phyloP scores from a whole-genome alignment of 2,888 invertebrate genomes.

The Mimas tiliae region DNA sequence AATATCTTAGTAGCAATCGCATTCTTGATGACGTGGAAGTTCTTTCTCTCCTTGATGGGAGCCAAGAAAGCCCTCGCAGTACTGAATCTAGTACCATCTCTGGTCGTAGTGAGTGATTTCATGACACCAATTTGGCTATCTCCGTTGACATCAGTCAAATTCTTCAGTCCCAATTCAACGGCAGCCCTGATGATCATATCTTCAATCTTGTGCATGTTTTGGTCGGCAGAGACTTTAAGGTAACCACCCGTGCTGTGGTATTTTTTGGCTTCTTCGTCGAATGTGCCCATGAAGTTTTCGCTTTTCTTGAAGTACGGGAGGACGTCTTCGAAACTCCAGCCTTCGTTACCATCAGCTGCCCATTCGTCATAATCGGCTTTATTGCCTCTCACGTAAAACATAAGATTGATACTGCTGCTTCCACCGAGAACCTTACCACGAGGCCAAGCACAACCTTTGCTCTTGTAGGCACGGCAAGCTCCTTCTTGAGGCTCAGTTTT shows the following conservation, averaged over 20 bases:
- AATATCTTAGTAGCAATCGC: slow-evolving; percentile 81
- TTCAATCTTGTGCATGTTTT: slow-evolving; percentile 48
- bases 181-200: slow-evolving; percentile 63
- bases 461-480: slow-evolving; percentile 68
- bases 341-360: slow-evolving; percentile 86
- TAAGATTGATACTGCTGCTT: slow-evolving; percentile 86
- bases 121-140: slow-evolving; percentile 77
- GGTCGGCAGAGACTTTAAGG: slow-evolving; percentile 63
- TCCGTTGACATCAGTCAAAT: slow-evolving; percentile 68
- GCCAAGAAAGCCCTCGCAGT: slow-evolving; percentile 82
- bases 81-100: slow-evolving; percentile 75
- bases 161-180: slow-evolving; percentile 70
- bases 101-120: slow-evolving; percentile 70
- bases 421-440: slow-evolving; percentile 88
- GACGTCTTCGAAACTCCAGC: slow-evolving; percentile 59
- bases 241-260: slow-evolving; percentile 71
- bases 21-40: slow-evolving; percentile 77
- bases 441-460: slow-evolving; percentile 78
- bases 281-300: slow-evolving; percentile 62
- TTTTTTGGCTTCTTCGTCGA: slow-evolving; percentile 45
- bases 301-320: slow-evolving; percentile 59
- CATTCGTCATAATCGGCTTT: slow-evolving; percentile 86
- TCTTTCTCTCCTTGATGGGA: slow-evolving; percentile 62
- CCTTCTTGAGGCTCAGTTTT: slow-evolving; percentile 74
- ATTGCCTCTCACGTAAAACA: slow-evolving; percentile 88